Conservation (phyloP, 2,113 vertebrate genomes). For the Podilymbus podiceps region DNA sequence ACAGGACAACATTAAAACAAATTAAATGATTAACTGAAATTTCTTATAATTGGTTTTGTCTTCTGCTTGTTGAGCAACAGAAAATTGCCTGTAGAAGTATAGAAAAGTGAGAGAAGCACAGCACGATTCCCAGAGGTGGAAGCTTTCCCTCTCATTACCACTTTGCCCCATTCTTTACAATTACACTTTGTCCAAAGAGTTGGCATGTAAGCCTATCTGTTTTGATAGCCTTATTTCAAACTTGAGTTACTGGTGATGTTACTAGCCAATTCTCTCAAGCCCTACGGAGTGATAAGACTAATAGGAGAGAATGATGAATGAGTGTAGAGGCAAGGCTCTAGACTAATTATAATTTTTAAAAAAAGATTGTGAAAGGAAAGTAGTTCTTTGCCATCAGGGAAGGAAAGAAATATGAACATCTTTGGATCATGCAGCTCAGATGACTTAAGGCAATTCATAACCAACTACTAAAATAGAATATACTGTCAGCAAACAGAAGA, state of each 20-base stretch:
- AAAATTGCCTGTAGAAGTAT: not conserved
- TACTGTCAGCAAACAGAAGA: constrained; percentile 57
- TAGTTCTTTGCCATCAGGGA: constrained; percentile 28
- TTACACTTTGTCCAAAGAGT: constrained; percentile 12
- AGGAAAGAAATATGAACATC: constrained; percentile 41
- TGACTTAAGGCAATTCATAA: constrained; percentile 65
- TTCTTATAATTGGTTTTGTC: not conserved
- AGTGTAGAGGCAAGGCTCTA: not conserved
- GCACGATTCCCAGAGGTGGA: not conserved
- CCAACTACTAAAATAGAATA: constrained; percentile 51
- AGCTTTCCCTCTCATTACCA: not conserved
- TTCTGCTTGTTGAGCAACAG: not conserved
- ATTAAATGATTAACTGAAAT: not conserved
- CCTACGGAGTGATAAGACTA: constrained; percentile 19
- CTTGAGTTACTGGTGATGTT: constrained; percentile 36
- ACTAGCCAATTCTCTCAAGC: constrained; percentile 18
- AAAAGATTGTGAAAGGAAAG: constrained; percentile 1
- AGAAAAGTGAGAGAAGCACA: not conserved
- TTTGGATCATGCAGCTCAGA: constrained; percentile 46
- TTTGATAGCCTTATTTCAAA: constrained; percentile 62
- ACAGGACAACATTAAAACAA: not conserved
- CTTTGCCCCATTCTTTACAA: constrained; percentile 7
- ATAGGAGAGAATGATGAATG: constrained; percentile 48
- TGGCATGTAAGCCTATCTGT: constrained; percentile 20
- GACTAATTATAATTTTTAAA: constrained; percentile 53